Conservation (phyloP, 2,113 vertebrate species). For the Gadus chalcogrammus region DNA sequence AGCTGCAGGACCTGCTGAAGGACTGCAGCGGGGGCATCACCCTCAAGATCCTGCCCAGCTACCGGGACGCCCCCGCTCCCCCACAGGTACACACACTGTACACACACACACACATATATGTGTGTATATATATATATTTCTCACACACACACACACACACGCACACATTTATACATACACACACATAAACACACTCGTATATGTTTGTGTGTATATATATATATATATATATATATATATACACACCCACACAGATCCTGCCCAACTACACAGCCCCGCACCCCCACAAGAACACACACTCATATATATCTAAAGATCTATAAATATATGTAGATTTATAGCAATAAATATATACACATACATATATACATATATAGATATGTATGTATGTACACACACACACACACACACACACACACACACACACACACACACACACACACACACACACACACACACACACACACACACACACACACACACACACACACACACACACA, state of each 20-base stretch:
- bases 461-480: not conserved
- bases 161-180: not conserved
- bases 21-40: slow-evolving; percentile 93
- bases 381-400: not conserved
- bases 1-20: slow-evolving; percentile 92
- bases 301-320: too few species aligned
- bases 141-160: not conserved
- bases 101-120: not conserved
- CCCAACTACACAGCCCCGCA: too few species aligned
- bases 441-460: not conserved
- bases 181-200: too few species aligned
- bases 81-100: slow-evolving; percentile 74
- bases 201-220: too few species aligned
- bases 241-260: not conserved
- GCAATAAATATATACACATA: not conserved
- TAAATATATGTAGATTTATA: too few species aligned
- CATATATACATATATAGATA: not conserved
- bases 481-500: not conserved
- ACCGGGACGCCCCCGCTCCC: slow-evolving; percentile 84
- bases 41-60: slow-evolving; percentile 95
- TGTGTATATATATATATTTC: too few species aligned
- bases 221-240: too few species aligned
- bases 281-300: too few species aligned
- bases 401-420: not conserved
- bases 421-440: not conserved